Base-by-base conservation (phyloP, 2,797 vertebrate species). In the Gallinago nigripennis region DNA sequence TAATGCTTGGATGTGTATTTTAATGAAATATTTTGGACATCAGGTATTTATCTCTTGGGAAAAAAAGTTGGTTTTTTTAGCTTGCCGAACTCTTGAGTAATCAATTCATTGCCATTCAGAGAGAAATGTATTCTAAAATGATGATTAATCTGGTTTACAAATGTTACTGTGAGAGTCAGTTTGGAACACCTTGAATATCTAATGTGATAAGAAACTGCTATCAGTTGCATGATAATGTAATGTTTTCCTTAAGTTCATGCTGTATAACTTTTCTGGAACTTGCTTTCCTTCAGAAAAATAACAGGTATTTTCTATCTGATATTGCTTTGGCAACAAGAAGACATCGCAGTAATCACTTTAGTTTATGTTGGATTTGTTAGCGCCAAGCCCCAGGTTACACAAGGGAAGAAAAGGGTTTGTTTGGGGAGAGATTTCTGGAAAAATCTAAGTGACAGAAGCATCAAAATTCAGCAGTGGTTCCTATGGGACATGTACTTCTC, bases 111-210 rank as follows among this genome's bases (percentile, higher is more conserved):
- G 63, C 58, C 11, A 48, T 92, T 64, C 91, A 25, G 35, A 95
- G 45, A 89, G 80, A 94, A 63, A 64, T 86, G 25, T 83, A 82
- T 66, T 94, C 88, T 69, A 86, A 92, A 89, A 72, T 89, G 18
- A 92, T 85, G 61, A 94, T 91, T 83, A 79, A 86, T 93, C 90
- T 9, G 7, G 33, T 87, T 85, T 94, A 58, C 33, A 95, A 79
- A 51, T 86, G 54, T 35, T 80, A 35, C 35, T 90, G 28, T 83
- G n/a, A 95, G 92, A 95, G 53, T 82, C 68, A 46, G 75, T 82
- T 90, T 95, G 48, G 84, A 96, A 93, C 65, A 82, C 30, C 53
- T 69, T 85, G 87, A 75, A 45, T 45, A 76, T 48, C 46, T 92
- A 86, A 79, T 86, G 33, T 56, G 37, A 61, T 85, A 85, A 68